Evolutionary conservation across 2,888 invertebrate genomes (phyloP), one percentile per base, ranked within the genome.

Genomic region (Agriotes lineatus): DNA sequence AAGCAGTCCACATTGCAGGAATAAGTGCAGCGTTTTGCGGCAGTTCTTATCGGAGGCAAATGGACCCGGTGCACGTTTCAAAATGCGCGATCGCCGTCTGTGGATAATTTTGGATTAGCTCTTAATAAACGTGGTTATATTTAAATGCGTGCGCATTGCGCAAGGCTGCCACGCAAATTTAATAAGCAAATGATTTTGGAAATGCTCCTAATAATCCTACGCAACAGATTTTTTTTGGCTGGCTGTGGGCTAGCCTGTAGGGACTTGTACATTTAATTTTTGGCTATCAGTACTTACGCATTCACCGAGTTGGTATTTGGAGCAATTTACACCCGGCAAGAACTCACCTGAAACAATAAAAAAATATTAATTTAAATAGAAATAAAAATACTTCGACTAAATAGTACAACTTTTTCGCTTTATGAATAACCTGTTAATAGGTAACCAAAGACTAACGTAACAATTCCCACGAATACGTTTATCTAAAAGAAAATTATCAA

Each of bases 51-150:
- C 48, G 16, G 39, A 42, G 19, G 42, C 25, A 44, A 54, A 56
- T 25, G 16, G 54, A 56, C 42, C 44, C 42, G 44, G 16, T 44
- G 16, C 54, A 56, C 63, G 54, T 56, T 33, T n/a, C 44, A 54
- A 14, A 33, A 52, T 52, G 18, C 52, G 52, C 33, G 58, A 65
- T 50, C 50, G 44, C n/a, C n/a, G 61, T 44, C 30, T 45, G 16
- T 12, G 59, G 66, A 66, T 66, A 66, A 66, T 52, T 66, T 42
- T 50, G 58, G 59, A 66, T 66, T 66, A 59, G 39, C 50, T 59
- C 57, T 59, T 66, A 66, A 66, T 66, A 66, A 44, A 50, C 39
- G 7, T 10, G 25, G 30, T 61, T 67, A 66, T 52, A 61, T 67
- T 61, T 61, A 67, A 60, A 67, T 54, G 33, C 52, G 44, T 39